Conservation (phyloP, 2,888 invertebrate species). For the Erebia palarica region DNA sequence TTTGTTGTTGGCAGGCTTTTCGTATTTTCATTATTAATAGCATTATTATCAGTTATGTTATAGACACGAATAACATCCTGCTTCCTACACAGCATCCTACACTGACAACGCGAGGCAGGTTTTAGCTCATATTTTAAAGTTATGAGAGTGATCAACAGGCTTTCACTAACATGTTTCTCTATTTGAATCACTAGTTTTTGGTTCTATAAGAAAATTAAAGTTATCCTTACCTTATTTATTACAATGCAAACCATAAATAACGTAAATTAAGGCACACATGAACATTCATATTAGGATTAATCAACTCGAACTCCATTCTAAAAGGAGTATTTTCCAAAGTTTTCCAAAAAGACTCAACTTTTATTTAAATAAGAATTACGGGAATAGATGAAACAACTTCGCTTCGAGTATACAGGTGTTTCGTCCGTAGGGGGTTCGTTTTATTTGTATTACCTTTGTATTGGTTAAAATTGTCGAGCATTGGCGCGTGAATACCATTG, state of each 20-base stretch:
- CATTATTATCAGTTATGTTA: neutral
- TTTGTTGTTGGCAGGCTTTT: neutral
- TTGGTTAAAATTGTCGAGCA: slow-evolving; percentile 44
- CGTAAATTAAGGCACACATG: neutral
- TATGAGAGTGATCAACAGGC: neutral
- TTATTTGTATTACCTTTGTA: slow-evolving; percentile 45
- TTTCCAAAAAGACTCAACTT: slow-evolving; percentile 12
- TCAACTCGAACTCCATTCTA: neutral
- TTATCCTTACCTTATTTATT: neutral
- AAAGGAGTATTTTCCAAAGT: neutral
- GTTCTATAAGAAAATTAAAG: too few relatives aligned
- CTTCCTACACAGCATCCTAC: slow-evolving; percentile 1
- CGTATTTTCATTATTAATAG: neutral
- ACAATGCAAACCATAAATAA: neutral
- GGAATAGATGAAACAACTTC: slow-evolving; percentile 21
- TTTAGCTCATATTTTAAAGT: neutral
- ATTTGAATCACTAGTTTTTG: neutral
- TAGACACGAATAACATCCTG: neutral
- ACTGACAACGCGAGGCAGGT: neutral
- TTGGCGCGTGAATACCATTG: slow-evolving; percentile 48
- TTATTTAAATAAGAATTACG: slow-evolving; percentile 22
- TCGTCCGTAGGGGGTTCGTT: slow-evolving; percentile 41
- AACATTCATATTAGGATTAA: neutral
- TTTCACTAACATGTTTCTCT: neutral
- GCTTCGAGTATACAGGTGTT: slow-evolving; percentile 30